A percentile compares a stretch with the other conserved stretches of the same genome.
phyloP scores from a whole-genome alignment of 2,113 vertebrate genomes.

The Notothenia coriiceps region DNA sequence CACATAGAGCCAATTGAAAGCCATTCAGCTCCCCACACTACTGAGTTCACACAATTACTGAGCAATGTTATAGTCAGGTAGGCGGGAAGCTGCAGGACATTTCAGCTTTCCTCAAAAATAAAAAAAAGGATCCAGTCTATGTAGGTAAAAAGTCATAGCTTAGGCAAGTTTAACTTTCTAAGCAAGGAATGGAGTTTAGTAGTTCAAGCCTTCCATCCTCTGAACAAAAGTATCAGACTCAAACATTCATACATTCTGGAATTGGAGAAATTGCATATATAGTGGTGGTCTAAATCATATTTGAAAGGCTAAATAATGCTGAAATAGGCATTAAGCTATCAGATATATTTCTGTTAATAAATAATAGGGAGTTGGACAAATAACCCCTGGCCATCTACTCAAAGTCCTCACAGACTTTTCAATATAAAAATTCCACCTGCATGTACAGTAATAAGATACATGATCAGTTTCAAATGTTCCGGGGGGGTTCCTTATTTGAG shows the following conservation, averaged over 20 bases:
- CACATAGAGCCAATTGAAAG: not conserved
- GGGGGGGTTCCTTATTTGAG: slow-evolving; percentile 12
- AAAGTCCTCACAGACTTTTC: not conserved
- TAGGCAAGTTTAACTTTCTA: not conserved
- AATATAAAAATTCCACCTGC: slow-evolving; percentile 26
- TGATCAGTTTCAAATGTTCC: slow-evolving; percentile 26
- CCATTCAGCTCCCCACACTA: not conserved
- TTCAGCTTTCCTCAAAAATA: not conserved
- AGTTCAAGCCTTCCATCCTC: not conserved
- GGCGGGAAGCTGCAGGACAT: not conserved
- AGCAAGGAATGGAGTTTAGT: not conserved
- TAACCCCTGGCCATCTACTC: no score
- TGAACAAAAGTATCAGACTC: not conserved
- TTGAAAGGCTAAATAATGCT: not conserved
- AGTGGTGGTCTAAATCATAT: not conserved
- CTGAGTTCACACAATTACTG: not conserved
- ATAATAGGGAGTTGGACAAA: not conserved
- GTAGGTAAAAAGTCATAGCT: not conserved
- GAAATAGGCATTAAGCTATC: not conserved
- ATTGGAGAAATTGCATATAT: not conserved
- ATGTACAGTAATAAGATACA: slow-evolving; percentile 29
- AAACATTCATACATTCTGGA: not conserved
- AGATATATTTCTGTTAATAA: not conserved
- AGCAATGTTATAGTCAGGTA: not conserved
- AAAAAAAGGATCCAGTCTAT: no score